Evolutionary conservation across 2,888 invertebrate species (phyloP).

Genomic region (Chesias legatella): DNA sequence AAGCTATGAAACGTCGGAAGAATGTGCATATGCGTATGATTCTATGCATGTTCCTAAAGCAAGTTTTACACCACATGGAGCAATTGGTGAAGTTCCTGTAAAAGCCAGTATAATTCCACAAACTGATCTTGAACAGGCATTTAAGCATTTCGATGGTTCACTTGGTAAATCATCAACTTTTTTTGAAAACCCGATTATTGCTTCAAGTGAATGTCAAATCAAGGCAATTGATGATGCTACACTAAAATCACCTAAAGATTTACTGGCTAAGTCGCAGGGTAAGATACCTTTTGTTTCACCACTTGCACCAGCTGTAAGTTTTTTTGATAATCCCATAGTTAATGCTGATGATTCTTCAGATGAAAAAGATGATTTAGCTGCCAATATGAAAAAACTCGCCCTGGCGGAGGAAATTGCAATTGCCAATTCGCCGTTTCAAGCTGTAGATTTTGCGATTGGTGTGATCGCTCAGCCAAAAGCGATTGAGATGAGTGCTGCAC

Average conservation of each 20-base stretch:
- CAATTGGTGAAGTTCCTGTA: slow-evolving; percentile 11
- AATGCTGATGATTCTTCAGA: slow-evolving; percentile 2
- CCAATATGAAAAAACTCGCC: slow-evolving; percentile 11
- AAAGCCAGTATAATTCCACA: background rate
- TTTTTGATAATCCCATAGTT: slow-evolving; percentile 18
- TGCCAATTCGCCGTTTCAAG: slow-evolving; percentile 8
- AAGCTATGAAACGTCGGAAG: background rate
- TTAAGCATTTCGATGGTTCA: slow-evolving; percentile 1
- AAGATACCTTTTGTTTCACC: slow-evolving; percentile 7
- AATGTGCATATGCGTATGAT: background rate
- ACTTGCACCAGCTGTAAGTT: slow-evolving; percentile 19
- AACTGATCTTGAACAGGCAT: slow-evolving; percentile 2
- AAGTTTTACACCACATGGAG: slow-evolving; percentile 9
- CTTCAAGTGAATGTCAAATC: background rate
- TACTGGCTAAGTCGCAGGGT: background rate
- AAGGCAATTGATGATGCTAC: background rate
- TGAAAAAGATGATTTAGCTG: slow-evolving; percentile 6
- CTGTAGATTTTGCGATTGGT: slow-evolving; percentile 4
- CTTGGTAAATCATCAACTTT: slow-evolving; percentile 1
- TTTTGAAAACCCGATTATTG: slow-evolving; percentile 3
- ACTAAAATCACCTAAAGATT: background rate
- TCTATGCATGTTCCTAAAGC: slow-evolving; percentile 2
- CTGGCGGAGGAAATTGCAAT: slow-evolving; percentile 15
- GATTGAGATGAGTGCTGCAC: slow-evolving; percentile 1
- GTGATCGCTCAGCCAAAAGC: slow-evolving; percentile 1